These are phyloP conservation scores for Hyposmocoma kahamanoa DNA, from an alignment of 1,140 invertebrate genomes.

Conservation along the genomic window DNA sequence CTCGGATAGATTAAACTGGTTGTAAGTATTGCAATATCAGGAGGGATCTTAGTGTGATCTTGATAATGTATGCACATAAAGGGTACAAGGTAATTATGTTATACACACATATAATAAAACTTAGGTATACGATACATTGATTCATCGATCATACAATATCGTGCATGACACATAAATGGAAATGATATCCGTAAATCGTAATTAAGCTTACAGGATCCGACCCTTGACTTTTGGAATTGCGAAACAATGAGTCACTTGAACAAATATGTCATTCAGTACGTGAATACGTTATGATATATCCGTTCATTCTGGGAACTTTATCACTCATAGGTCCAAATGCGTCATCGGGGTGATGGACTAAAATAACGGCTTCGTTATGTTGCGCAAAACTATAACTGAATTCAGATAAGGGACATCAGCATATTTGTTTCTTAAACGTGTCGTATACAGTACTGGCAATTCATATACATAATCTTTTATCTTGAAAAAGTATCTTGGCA, in stretches of 20 bases:
- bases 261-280: constrained; percentile 13
- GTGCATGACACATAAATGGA: constrained; percentile 42
- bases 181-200: constrained; percentile 36
- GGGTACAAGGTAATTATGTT: no score
- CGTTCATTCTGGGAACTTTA: constrained; percentile 18
- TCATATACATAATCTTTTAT: neutral
- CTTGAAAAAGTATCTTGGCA: neutral
- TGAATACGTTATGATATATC: constrained; percentile 8
- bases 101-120: no score
- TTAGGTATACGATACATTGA: constrained; percentile 35
- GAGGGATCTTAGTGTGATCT: no score
- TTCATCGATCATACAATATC: constrained; percentile 41
- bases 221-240: constrained; percentile 21
- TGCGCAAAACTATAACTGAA: constrained; percentile 15
- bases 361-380: constrained; percentile 20
- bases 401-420: constrained; percentile 9
- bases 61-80: no score
- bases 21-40: no score
- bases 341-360: constrained; percentile 13
- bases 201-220: constrained; percentile 8
- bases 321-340: constrained; percentile 8
- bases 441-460: neutral
- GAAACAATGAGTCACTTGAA: constrained; percentile 18
- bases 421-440: constrained; percentile 16
- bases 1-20: no score